A percentile compares a stretch with the other conserved stretches of the same genome.
Conservation (phyloP, 53 echinoderm and acorn worm genomes). For the Patiria pectinifera region DNA sequence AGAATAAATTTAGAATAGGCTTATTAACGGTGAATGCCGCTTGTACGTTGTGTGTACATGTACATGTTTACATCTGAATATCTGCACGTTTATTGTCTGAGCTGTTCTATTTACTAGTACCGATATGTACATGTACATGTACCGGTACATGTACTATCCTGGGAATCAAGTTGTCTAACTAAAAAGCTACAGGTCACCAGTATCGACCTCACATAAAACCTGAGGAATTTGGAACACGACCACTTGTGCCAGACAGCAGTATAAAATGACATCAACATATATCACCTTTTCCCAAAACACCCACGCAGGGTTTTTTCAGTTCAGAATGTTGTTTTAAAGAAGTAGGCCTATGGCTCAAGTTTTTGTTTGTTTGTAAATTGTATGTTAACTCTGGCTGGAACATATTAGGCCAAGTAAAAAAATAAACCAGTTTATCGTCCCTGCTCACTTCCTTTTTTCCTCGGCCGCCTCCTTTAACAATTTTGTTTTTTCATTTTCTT, state of each 20-base stretch:
- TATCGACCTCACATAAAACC: not conserved
- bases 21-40: too few species aligned
- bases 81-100: not conserved
- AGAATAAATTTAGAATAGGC: too few species aligned
- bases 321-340: too few species aligned
- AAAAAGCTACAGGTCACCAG: not conserved
- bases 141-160: not conserved
- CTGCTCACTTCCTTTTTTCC: too few species aligned
- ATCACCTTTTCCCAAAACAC: not conserved
- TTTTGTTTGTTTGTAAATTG: too few species aligned
- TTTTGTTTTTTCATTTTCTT: too few species aligned
- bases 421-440: too few species aligned
- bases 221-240: not conserved
- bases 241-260: not conserved
- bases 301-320: not conserved
- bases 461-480: too few species aligned
- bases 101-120: not conserved
- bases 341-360: too few species aligned
- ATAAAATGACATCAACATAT: not conserved
- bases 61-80: not conserved
- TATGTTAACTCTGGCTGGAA: too few species aligned
- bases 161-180: not conserved
- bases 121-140: slow-evolving; percentile 17
- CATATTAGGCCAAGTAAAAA: too few species aligned
- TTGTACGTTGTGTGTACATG: slow-evolving; percentile 8